A percentile compares a stretch with the other conserved stretches of the same genome.
phyloP scores from a whole-genome alignment of 2,888 invertebrate genomes.

The Mechanitis mazaeus region DNA sequence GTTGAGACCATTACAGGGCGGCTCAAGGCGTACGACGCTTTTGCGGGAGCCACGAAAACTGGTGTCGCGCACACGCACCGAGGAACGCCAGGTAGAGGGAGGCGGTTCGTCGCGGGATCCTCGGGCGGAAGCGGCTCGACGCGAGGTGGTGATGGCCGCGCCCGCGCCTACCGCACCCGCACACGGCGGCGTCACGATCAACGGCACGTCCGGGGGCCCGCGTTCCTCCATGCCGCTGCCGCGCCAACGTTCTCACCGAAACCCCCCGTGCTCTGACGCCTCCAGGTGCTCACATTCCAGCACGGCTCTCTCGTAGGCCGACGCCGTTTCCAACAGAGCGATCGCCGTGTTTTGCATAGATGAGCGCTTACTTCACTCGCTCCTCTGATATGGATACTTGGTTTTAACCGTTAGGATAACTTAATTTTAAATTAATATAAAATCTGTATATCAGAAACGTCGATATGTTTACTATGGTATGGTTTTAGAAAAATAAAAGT shows the following conservation, averaged over 20 bases:
- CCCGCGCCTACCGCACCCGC: constrained; percentile 35
- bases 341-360: constrained; percentile 75
- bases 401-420: constrained; percentile 33
- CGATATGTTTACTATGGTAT: constrained; percentile 56
- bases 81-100: constrained; percentile 78
- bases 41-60: constrained; percentile 79
- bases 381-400: constrained; percentile 46
- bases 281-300: constrained; percentile 71
- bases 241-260: constrained; percentile 75
- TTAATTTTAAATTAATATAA: constrained; percentile 37
- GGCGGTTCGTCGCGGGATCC: constrained; percentile 63
- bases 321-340: constrained; percentile 65
- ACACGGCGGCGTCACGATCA: constrained; percentile 66
- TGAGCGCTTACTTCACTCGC: constrained; percentile 50
- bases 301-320: constrained; percentile 66
- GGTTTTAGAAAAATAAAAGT: constrained; percentile 40
- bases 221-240: constrained; percentile 78
- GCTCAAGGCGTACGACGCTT: constrained; percentile 79
- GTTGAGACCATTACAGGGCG: constrained; percentile 80
- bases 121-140: constrained; percentile 61
- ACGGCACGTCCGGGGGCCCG: constrained; percentile 69
- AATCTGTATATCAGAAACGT: constrained; percentile 28
- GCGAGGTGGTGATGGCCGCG: constrained; percentile 62
- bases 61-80: constrained; percentile 79
- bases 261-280: constrained; percentile 66